phyloP scores from a whole-genome alignment of 2,888 invertebrate genomes.

The Meloe dianella region DNA sequence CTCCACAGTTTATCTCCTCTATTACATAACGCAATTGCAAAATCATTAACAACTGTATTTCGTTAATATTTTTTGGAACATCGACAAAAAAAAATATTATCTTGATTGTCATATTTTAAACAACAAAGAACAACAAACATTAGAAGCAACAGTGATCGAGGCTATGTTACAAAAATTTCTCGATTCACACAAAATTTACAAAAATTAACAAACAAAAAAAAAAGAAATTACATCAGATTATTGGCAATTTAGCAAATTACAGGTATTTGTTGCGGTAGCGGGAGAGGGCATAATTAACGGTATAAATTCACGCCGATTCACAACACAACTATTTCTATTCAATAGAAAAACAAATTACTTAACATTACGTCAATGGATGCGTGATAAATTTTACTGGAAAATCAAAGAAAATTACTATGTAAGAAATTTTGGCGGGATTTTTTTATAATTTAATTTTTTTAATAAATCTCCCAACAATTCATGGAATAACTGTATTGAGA shows the following conservation, averaged over 20 bases:
- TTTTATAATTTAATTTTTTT: not conserved
- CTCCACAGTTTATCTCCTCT: slow-evolving; percentile 36
- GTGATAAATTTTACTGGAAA: not conserved
- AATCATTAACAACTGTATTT: slow-evolving; percentile 34
- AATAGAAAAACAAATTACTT: slow-evolving; percentile 24
- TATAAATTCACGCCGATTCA: not conserved
- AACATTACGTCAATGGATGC: slow-evolving; percentile 30
- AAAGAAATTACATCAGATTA: slow-evolving; percentile 13
- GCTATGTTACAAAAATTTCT: slow-evolving; percentile 9
- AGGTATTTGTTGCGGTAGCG: not conserved
- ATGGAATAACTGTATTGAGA: slow-evolving; percentile 44
- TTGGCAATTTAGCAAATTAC: slow-evolving; percentile 15
- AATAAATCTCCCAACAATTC: slow-evolving; percentile 14
- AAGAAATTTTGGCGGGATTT: not conserved
- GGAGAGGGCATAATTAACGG: slow-evolving; percentile 13
- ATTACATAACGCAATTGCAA: slow-evolving; percentile 44
- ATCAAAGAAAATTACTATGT: not conserved
- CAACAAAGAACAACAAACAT: slow-evolving; percentile 19
- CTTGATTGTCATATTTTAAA: slow-evolving; percentile 23
- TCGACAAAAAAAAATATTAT: not conserved
- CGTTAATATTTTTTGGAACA: not conserved
- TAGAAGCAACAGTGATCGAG: slow-evolving; percentile 20
- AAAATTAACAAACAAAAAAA: not conserved
- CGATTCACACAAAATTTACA: not conserved
- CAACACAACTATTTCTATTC: not conserved